A percentile compares a stretch with the other conserved stretches of the same genome.
Evolutionary conservation across 1,140 invertebrate species (phyloP).

Genomic region (Drosophila ananassae): DNA sequence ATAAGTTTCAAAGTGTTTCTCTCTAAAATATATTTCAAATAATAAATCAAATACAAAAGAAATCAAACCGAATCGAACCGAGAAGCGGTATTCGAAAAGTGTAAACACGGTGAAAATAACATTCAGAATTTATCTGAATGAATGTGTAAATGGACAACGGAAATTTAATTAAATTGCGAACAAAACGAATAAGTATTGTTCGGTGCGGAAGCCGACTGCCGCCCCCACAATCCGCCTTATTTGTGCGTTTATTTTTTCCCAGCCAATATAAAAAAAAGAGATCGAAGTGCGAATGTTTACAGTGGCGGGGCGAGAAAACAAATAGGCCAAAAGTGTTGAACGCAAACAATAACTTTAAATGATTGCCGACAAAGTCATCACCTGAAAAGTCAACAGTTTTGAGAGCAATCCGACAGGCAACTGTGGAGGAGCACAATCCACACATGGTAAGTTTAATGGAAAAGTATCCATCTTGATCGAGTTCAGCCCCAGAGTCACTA

Average conservation of each 20-base stretch:
- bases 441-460: slow-evolving; percentile 18
- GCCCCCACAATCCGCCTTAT: neutral
- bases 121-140: slow-evolving; percentile 33
- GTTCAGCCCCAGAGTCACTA: slow-evolving; percentile 5
- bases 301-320: slow-evolving; percentile 1
- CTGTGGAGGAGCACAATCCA: slow-evolving; percentile 5
- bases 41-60: neutral
- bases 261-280: slow-evolving; percentile 24
- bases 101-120: slow-evolving; percentile 27
- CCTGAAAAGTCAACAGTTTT: slow-evolving; percentile 24
- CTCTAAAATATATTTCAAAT: neutral
- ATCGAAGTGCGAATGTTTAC: slow-evolving; percentile 37
- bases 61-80: slow-evolving; percentile 6
- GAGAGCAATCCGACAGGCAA: neutral
- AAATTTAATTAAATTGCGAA: slow-evolving; percentile 41
- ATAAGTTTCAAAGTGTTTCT: too few relatives aligned
- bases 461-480: slow-evolving; percentile 10
- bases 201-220: slow-evolving; percentile 12
- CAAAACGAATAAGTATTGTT: slow-evolving; percentile 10
- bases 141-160: slow-evolving; percentile 28
- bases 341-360: slow-evolving; percentile 38
- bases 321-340: slow-evolving; percentile 26
- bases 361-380: slow-evolving; percentile 28
- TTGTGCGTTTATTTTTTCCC: slow-evolving; percentile 19
- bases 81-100: neutral